Base-by-base conservation (phyloP, 1,140 invertebrate genomes). In the Zaprionus ornatus region DNA sequence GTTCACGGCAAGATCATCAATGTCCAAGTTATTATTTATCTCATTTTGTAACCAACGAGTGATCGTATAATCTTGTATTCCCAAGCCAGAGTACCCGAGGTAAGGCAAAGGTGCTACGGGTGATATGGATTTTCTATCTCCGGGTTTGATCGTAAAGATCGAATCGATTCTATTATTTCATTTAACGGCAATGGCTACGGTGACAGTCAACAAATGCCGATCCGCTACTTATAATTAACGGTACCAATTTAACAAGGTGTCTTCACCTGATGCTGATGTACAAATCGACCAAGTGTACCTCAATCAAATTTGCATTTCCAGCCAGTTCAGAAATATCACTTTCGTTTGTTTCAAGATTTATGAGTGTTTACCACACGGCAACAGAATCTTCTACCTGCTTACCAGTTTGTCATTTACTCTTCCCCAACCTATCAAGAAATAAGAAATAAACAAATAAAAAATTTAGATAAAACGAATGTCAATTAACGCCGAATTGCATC, bases 1-100 rank as follows among this genome's bases (percentile, higher is more conserved):
- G 82, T 86, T 86, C 82, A 86, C 77, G 82, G 82, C 85, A 69
- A 86, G 81, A 73, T 81, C 82, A 86, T 87, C 83, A 87, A 86
- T 82, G 82, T 82, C 83, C 79, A 82, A 86, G 67, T 69, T 79
- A 78, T 79, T 75, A 79, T 79, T 71, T 68, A 64, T 80, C 50
- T 54, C 60, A 63, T 73, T 65, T 77, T 76, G 63, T 55, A 71
- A 48, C 40, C 55, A 71, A 65, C 60, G 79, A 77, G 72, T 66
- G 76, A 78, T 50, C 45, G 45, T 50, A 19, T 50, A 70, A 72
- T 65, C 15, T 66, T 60, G 40, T 42, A 52, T 32, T 15, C 32
- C 62, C 40, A 25, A 40, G 42, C 42, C 15, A 9, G 10, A 23
- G 21, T 32, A 32, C 27, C 10, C 10, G 40, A 15, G 29, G 13